Conservation (phyloP, 2,113 vertebrate species). For the Ceuthmochares aereus region DNA sequence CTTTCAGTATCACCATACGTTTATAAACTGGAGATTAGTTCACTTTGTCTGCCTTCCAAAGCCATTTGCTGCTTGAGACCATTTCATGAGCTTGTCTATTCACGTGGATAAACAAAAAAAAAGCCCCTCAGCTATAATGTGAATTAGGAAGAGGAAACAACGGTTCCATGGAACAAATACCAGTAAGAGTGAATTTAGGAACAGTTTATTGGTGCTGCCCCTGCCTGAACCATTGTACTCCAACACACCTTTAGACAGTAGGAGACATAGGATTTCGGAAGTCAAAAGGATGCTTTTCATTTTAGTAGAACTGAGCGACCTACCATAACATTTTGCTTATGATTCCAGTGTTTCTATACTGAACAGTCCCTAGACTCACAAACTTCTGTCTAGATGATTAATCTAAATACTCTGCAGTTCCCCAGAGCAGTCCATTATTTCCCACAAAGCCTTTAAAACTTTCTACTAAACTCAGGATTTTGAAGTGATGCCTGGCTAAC, state of each 20-base stretch:
- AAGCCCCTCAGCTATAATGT: background rate
- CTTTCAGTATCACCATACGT: constrained; percentile 49
- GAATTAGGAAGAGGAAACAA: constrained; percentile 54
- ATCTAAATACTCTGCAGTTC: constrained; percentile 60
- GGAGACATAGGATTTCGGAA: constrained; percentile 38
- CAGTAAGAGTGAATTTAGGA: constrained; percentile 40
- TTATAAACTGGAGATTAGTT: constrained; percentile 73
- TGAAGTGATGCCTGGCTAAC: constrained; percentile 50
- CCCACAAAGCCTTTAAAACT: constrained; percentile 40
- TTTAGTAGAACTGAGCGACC: constrained; percentile 26
- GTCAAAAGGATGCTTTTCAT: constrained; percentile 39
- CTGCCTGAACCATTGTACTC: constrained; percentile 9
- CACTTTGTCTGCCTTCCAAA: constrained; percentile 70
- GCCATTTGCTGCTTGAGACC: constrained; percentile 68
- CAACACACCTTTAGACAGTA: constrained; percentile 31
- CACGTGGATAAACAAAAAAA: constrained; percentile 64
- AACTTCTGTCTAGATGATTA: constrained; percentile 70
- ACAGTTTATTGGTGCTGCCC: constrained; percentile 7
- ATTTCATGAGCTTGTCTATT: constrained; percentile 66
- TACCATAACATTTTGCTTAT: constrained; percentile 38
- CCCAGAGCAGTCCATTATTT: constrained; percentile 48
- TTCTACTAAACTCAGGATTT: constrained; percentile 41
- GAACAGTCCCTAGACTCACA: constrained; percentile 49
- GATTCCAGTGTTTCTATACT: constrained; percentile 58
- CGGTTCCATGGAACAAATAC: constrained; percentile 37